A percentile compares a stretch with the other conserved stretches of the same genome.
These are phyloP conservation scores for Tachycineta bicolor DNA, from an alignment of 2,113 vertebrate genomes.

Conservation along the genomic window DNA sequence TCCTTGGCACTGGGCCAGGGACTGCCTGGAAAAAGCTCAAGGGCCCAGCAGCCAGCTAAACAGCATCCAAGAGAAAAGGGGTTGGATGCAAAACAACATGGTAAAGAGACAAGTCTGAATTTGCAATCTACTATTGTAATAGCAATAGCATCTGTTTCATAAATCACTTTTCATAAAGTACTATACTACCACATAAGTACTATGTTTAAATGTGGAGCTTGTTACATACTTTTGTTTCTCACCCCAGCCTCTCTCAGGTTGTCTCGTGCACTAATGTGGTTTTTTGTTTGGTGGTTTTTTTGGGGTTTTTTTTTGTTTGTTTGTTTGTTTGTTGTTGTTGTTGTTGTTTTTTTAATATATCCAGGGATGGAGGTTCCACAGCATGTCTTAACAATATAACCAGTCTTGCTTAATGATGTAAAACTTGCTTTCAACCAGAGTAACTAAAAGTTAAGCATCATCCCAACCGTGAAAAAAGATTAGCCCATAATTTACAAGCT, in stretches of 20 bases:
- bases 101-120: neutral
- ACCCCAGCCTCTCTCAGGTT: neutral
- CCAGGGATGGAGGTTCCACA: neutral
- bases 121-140: neutral
- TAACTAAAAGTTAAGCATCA: neutral
- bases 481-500: neutral
- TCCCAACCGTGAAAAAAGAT: fast-evolving
- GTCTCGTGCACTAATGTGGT: neutral
- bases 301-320: no score
- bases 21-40: neutral
- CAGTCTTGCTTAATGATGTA: neutral
- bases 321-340: no score
- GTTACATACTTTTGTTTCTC: neutral
- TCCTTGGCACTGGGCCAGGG: fast-evolving
- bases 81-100: neutral
- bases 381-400: neutral
- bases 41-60: neutral
- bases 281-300: neutral
- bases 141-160: neutral
- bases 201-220: neutral
- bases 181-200: fast-evolving
- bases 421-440: neutral
- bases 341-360: neutral
- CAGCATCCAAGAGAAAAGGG: neutral
- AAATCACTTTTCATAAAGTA: neutral